These are phyloP conservation scores for Catocala sponsa DNA, from an alignment of 2,888 invertebrate species.

Conservation along the genomic window DNA sequence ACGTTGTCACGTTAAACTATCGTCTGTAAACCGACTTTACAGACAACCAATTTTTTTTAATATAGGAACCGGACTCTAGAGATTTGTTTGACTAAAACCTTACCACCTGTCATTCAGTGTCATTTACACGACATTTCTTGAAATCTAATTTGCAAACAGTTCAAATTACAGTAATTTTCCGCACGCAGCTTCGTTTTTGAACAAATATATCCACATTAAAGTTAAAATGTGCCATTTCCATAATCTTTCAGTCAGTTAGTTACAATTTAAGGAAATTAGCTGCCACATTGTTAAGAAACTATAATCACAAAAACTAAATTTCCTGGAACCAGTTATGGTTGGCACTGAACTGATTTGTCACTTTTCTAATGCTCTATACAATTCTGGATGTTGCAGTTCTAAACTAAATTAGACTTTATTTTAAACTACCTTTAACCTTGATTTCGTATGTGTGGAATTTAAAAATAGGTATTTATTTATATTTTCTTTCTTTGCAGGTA, in stretches of 20 bases:
- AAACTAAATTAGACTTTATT: neutral
- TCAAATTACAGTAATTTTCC: conserved; percentile 7
- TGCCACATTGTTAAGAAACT: conserved; percentile 23
- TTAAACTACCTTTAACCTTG: neutral
- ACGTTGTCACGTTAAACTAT: no score
- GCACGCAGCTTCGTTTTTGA: conserved; percentile 6
- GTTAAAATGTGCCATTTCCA: conserved; percentile 25
- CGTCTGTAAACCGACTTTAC: no score
- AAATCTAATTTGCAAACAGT: neutral
- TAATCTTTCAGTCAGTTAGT: conserved; percentile 26
- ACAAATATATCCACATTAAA: conserved; percentile 14
- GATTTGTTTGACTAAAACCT: no score
- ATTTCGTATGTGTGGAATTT: no score
- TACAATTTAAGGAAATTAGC: conserved; percentile 39
- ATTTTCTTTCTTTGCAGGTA: no score
- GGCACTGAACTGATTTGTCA: conserved; percentile 35
- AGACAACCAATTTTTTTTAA: no score
- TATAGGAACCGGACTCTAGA: no score
- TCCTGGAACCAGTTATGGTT: conserved; percentile 35
- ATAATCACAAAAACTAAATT: conserved; percentile 30
- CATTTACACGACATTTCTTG: neutral
- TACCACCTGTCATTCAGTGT: no score
- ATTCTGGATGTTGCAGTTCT: conserved; percentile 11
- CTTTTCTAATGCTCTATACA: conserved; percentile 8
- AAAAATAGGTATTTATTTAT: no score